Evolutionary conservation across 2,113 vertebrate species (phyloP).

Genomic region (Hyperoodon ampullatus): DNA sequence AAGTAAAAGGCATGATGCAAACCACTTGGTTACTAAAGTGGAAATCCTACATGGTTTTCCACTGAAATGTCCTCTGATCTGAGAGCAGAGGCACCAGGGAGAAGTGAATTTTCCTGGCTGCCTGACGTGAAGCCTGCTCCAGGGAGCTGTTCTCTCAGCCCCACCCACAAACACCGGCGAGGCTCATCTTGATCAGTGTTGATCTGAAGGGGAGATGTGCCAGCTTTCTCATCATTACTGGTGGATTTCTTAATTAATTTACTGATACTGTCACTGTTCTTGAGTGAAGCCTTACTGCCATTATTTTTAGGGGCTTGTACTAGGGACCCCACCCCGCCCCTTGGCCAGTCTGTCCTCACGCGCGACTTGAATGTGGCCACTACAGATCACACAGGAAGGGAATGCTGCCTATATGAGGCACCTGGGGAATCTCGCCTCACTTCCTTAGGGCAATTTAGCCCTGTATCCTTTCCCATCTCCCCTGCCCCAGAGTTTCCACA

Average conservation of each 20-base stretch:
- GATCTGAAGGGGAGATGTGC: not conserved
- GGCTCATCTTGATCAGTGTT: not conserved
- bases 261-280: not conserved
- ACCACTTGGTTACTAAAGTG: not conserved
- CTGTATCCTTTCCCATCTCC: not conserved
- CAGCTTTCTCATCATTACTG: not conserved
- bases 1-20: not conserved
- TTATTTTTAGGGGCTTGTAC: constrained; percentile 47
- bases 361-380: not conserved
- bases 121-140: not conserved
- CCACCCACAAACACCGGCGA: not conserved
- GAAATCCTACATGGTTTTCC: not conserved
- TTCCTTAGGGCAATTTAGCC: not conserved
- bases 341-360: not conserved
- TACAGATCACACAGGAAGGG: not conserved
- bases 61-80: not conserved
- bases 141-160: not conserved
- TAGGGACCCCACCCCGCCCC: not conserved
- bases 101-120: not conserved
- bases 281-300: not conserved
- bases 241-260: constrained; percentile 47
- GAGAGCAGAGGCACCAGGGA: not conserved
- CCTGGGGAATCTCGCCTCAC: not conserved
- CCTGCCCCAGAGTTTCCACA: not conserved
- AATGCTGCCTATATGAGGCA: not conserved